Evolutionary conservation across 2,888 invertebrate species (phyloP), one percentile per base, ranked within the genome.

Genomic region (Liopterus haemorrhoidalis): DNA sequence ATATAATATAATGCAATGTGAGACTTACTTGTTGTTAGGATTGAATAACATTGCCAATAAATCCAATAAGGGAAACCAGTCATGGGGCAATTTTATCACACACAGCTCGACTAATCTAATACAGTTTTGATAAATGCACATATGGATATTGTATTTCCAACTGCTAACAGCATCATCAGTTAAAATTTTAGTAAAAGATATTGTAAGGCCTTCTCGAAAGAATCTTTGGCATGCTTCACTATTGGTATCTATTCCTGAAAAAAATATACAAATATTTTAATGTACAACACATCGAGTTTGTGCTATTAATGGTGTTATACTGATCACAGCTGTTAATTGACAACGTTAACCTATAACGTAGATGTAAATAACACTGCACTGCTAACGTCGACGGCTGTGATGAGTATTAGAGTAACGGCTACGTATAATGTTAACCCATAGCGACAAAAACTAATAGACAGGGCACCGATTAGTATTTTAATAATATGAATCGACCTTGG

Each of bases 161-260:
- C 93, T 93, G 62, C 89, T 89, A 39, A 96, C 95, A 41, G 96
- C 95, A 70, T 96, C 96, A 69, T 96, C 96, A 12, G 94, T 94
- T 61, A 96, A 76, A 64, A 96, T 93, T 74, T 95, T 95, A 37
- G 90, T 90, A 69, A 96, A 96, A 40, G 95, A 95, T 55, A 88
- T 81, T 50, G 92, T 91, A 56, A 96, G 76, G 39, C 93, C 92
- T 66, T 95, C 94, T 59, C 89, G 82, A 73, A 93, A 94, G 72
- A 96, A 96, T 57, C 91, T 78, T 66, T 94, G 92, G 69, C 95
- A 96, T 41, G 85, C 80, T 69, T 87, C 85, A 65, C 91, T 86
- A 63, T 85, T 82, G 51, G 82, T 80, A 72, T 96, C 95, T 67
- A 87, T 76, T 63, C 85, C 90, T 89, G 64, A 24, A 65, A 62